Evolutionary conservation across 2,888 invertebrate species (phyloP), one percentile per base, ranked within the genome.

Genomic region (Thysanoteuthis rhombus): DNA sequence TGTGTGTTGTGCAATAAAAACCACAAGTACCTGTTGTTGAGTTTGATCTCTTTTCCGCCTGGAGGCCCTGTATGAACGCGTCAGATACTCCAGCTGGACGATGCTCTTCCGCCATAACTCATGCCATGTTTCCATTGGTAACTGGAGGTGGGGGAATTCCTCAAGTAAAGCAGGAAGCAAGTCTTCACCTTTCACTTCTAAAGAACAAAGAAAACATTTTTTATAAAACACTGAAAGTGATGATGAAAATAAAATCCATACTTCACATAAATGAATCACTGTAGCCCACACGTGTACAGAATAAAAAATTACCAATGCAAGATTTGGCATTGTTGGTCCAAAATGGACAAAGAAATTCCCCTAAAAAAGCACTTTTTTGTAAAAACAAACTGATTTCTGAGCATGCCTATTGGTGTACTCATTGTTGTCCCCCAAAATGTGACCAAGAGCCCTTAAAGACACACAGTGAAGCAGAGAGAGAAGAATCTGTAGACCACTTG

Each of bases 121-220:
- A 94, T 97, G 97, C 95, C 97, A 96, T 10, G 97, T 97, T 94
- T 97, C 96, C 12, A 96, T 95, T 22, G 97, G 96, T 93, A 97
- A 95, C 94, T 97, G 96, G 91, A 97, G 96, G 95, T 96, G 95
- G 5, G 97, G 97, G 94, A 97, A 97, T 94, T 97, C 97, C 47
- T 96, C 96, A 92, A 97, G 94, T 93, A 97, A 94, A 93, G 96
- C 93, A 0, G 97, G 96, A 94, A 97, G 94, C 92, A 97, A 95
- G 92, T 97, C 96, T 32, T 96, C 96, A 93, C 96, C 96, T 95
- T 95, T 96, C 28, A 95, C 95, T 38, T 96, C 94, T 58, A 95
- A 94, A 93, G 95, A 91, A 89, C 3, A 58, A 32, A 8, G 3
- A 32, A 58, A 25, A 58, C 8, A 1, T 8, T 4, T 45, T 39